Conservation (phyloP, 2,797 vertebrate species). For the Perodicticus potto region DNA sequence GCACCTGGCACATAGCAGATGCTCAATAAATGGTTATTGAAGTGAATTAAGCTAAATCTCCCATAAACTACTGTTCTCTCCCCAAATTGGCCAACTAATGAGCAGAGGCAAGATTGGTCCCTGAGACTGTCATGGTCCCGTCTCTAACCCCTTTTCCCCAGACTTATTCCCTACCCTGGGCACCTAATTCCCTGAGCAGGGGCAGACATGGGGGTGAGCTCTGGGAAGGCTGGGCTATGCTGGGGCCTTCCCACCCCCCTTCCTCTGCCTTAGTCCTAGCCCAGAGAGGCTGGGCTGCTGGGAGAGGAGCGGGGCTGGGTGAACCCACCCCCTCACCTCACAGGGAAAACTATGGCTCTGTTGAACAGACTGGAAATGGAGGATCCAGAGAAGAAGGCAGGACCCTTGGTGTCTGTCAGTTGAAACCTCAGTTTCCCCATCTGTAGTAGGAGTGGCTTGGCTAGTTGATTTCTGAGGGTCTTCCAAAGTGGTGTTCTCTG, state of each 20-base stretch:
- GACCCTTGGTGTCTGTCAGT: neutral
- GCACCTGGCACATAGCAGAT: slow-evolving; percentile 25
- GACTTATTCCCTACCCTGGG: neutral
- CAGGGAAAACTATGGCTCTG: slow-evolving; percentile 37
- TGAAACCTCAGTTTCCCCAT: neutral
- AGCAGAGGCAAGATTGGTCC: slow-evolving; percentile 60
- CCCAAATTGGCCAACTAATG: slow-evolving; percentile 16
- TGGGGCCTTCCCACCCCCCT: neutral
- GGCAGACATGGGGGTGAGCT: neutral
- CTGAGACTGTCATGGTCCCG: slow-evolving; percentile 56
- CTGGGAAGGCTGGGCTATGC: neutral
- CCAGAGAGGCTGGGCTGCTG: neutral
- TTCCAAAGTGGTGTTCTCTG: neutral
- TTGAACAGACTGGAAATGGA: neutral
- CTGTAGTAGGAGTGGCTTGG: neutral
- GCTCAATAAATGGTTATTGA: slow-evolving; percentile 45
- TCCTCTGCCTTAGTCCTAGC: neutral
- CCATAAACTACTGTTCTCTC: neutral
- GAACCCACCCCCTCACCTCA: neutral
- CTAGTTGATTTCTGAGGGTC: neutral
- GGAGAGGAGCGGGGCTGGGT: neutral
- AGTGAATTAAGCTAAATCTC: neutral
- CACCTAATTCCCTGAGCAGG: slow-evolving; percentile 43
- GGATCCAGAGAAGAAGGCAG: neutral
- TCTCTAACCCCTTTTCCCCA: neutral